phyloP scores from a whole-genome alignment of 2,797 vertebrate species.

The Craterocephalus amniculus region DNA sequence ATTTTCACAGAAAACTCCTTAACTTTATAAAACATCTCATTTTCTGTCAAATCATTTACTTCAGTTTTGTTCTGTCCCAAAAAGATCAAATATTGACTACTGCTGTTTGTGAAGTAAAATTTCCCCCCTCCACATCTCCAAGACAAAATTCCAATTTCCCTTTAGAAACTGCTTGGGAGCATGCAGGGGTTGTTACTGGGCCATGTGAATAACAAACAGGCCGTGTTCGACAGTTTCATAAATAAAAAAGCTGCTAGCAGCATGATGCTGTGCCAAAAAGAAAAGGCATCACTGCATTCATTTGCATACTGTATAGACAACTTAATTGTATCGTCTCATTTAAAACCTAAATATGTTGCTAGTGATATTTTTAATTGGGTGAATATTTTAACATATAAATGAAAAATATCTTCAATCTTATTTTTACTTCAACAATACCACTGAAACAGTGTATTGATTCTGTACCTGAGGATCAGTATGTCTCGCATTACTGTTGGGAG shows the following conservation, averaged over 20 bases:
- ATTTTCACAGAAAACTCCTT: neutral
- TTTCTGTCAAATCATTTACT: constrained; percentile 3
- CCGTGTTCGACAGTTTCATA: constrained; percentile 29
- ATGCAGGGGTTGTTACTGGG: constrained; percentile 24
- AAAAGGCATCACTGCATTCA: constrained; percentile 1
- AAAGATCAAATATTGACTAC: constrained; percentile 7
- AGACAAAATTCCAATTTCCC: neutral
- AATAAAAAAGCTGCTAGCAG: constrained; percentile 55
- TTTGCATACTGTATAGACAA: constrained; percentile 36
- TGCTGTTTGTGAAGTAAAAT: no score
- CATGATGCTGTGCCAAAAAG: constrained; percentile 14
- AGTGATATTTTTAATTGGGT: neutral
- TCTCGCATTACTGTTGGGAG: neutral
- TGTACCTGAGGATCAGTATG: neutral
- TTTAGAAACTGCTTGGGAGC: constrained; percentile 26
- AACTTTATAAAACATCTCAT: neutral
- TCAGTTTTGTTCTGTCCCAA: neutral
- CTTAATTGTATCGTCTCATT: constrained; percentile 8
- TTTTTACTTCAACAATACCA: neutral
- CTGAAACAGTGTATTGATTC: neutral
- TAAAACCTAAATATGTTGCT: neutral
- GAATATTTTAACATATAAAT: neutral
- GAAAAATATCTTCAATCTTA: neutral
- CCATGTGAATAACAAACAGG: constrained; percentile 28
- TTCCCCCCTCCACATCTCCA: no score